phyloP scores from a whole-genome alignment of 2,113 vertebrate genomes.

The Ciconia boyciana region DNA sequence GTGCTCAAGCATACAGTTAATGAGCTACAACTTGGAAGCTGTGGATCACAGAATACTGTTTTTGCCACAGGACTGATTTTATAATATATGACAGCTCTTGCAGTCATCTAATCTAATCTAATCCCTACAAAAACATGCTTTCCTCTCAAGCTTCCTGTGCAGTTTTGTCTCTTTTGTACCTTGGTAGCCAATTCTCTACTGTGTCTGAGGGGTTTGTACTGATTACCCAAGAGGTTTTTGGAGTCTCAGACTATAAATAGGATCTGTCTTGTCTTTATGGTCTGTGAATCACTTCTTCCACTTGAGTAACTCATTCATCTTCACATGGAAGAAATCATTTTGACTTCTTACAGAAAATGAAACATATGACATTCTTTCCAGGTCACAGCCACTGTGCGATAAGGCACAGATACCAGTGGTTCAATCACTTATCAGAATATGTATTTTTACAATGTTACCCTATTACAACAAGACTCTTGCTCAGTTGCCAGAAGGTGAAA shows the following conservation, averaged over 20 bases:
- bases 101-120: not conserved
- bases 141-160: not conserved
- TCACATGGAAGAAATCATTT: not conserved
- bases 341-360: conserved; percentile 1
- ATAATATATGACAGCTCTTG: not conserved
- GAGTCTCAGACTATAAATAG: not conserved
- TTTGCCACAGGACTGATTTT: not conserved
- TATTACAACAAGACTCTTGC: not conserved
- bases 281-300: not conserved
- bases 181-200: not conserved
- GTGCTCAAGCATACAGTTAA: not conserved
- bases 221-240: not conserved
- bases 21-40: not conserved
- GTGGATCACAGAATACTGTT: not conserved
- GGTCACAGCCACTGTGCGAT: not conserved
- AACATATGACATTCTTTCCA: not conserved
- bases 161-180: not conserved
- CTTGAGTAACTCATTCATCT: not conserved
- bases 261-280: not conserved
- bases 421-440: not conserved
- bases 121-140: not conserved
- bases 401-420: not conserved
- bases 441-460: not conserved
- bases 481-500: not conserved
- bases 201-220: not conserved